Percentiles rank a stretch among this genome's conserved stretches.
phyloP scores from a whole-genome alignment of 1,140 invertebrate genomes.

The Heterodera carotae region DNA sequence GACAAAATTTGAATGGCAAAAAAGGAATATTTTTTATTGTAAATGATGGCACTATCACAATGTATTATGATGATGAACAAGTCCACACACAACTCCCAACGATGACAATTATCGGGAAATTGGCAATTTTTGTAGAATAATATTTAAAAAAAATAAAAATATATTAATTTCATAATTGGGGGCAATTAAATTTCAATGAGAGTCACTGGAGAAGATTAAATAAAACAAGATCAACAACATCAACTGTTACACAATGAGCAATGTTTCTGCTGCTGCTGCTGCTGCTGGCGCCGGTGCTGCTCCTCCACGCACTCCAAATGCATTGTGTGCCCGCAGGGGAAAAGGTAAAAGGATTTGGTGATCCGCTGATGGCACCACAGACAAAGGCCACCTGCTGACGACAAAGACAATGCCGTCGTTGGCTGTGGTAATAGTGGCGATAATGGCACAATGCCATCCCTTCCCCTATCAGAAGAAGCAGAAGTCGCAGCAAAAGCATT shows the following conservation, averaged over 20 bases:
- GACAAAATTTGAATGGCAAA: too few species aligned
- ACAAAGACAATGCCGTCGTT: neutral
- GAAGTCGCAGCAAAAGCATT: neutral
- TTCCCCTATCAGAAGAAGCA: too few species aligned
- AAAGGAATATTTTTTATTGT: too few species aligned
- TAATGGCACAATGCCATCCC: neutral
- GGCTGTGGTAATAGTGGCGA: neutral
- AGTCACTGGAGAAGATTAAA: too few species aligned
- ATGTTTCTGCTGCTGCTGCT: neutral
- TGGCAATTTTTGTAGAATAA: too few species aligned
- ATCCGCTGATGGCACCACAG: constrained; percentile 15
- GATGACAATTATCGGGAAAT: too few species aligned
- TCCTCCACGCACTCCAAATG: constrained; percentile 28
- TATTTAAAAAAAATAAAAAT: too few species aligned
- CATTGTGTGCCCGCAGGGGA: constrained; percentile 23
- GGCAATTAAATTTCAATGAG: too few species aligned
- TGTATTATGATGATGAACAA: neutral
- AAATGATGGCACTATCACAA: neutral
- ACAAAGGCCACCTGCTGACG: neutral
- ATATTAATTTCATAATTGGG: too few species aligned
- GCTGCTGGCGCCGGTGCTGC: neutral
- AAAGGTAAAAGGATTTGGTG: constrained; percentile 21
- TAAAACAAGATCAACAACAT: too few species aligned
- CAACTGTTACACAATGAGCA: too few species aligned
- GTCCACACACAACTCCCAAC: too few species aligned